Evolutionary conservation across 2,888 invertebrate species (phyloP).

Genomic region (Fragum sueziense): DNA sequence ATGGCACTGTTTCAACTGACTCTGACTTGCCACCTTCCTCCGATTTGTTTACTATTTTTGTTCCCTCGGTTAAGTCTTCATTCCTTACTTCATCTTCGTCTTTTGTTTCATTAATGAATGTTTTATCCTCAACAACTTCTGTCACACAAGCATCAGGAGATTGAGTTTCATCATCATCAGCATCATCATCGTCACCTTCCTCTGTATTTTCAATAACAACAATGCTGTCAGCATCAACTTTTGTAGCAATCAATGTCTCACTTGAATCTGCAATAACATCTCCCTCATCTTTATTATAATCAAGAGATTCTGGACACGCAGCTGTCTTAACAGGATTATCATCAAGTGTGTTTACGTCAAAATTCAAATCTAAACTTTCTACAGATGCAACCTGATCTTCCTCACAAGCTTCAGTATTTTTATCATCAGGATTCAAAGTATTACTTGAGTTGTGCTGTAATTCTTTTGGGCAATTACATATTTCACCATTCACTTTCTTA

Average conservation of each 20-base stretch:
- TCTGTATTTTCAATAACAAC: neutral
- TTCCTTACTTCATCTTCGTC: neutral
- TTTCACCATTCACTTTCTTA: neutral
- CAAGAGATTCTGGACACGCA: neutral
- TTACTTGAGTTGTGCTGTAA: too few relatives aligned
- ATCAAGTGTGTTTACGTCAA: neutral
- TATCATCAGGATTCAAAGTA: too few relatives aligned
- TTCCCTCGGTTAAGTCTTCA: too few relatives aligned
- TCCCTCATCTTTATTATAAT: neutral
- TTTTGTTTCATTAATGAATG: neutral
- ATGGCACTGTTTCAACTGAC: neutral
- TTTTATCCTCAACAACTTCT: neutral
- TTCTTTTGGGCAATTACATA: neutral
- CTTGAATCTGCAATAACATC: neutral
- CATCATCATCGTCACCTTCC: neutral
- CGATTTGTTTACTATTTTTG: too few relatives aligned
- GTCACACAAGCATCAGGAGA: neutral
- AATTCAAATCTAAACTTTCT: neutral
- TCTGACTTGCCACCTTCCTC: neutral
- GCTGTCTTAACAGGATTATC: neutral
- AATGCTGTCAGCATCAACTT: neutral
- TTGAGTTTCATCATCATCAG: neutral
- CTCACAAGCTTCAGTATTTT: neutral
- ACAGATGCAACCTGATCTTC: neutral
- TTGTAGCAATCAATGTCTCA: neutral